Evolutionary conservation across 1,140 invertebrate genomes (phyloP), one percentile per base, ranked within the genome.

Genomic region (Anagrus nilaparvatae): DNA sequence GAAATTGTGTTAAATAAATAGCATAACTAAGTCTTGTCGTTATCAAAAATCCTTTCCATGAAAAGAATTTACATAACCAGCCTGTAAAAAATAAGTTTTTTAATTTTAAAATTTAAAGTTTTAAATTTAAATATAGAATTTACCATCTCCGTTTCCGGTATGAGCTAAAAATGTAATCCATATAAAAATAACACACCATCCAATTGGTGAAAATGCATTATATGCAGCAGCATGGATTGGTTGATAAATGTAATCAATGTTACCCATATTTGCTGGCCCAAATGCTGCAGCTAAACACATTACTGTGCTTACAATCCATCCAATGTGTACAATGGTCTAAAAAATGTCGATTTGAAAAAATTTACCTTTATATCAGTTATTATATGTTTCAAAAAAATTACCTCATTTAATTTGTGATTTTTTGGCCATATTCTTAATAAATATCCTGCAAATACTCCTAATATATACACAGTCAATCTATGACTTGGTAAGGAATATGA

Each of bases 401-500:
- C 65, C 41, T 56, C 52, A 41, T 63, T 70, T 5, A 73, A 43
- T 54, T 67, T 69, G 18, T 56, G 60, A 40, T 62, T 56, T 40
- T 55, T 61, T 2, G 68, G 61, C 43, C 57, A 68, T 45, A 69
- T 65, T 44, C 72, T 69, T 23, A 84, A 55, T 14, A 72, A 54
- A 48, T 77, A 81, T 1, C 78, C 79, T 47, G 78, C 56, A 4
- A 68, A 64, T 27, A 83, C 72, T 10, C 81, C 81, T 31, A 82
- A 76, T 13, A 79, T 70, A 54, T 83, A 83, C 35, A 82, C 76
- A 0, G 79, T 81, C 0, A 78, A 63, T 47, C 81, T 63, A 51
- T 83, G 79, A 3, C 73, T 76, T 8, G 81, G 79, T 28, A 82
- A 53, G 38, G 78, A 80, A 52, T 82, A 83, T 0, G 78, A 81